Base-by-base conservation (phyloP, 2,888 invertebrate species). In the Neocrepidodera transversa region DNA sequence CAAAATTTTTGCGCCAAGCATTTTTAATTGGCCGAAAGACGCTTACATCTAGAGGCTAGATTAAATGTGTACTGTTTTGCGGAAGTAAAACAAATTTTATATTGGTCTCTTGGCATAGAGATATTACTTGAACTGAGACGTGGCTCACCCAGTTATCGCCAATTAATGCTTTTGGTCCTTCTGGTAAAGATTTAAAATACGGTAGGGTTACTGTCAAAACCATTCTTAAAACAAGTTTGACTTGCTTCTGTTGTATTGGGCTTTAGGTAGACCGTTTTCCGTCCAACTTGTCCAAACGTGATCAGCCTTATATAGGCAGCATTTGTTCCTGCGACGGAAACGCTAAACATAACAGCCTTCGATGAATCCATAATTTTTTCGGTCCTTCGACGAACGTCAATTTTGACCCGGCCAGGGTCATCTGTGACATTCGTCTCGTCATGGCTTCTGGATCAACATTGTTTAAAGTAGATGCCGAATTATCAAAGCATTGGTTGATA, bases 361-460 rank as follows among this genome's bases (percentile, higher is more conserved):
- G 56, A 62, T 32, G 58, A 50, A 36, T 36, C 14, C 36, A 36
- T 36, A 36, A 36, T 36, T 10, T 36, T 36, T 13, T 61, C 57
- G 17, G 74, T 74, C 51, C 26, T 30, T 47, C 54, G 40, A 42
- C 58, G 26, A 47, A 62, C 55, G 30, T 76, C 61, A 11, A 70
- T 61, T 56, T 67, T 72, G 51, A 65, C 62, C 30, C 62, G 63
- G 0, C 73, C 76, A 28, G 75, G 73, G 50, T 78, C 72, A 57
- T 76, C 77, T 8, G 67, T 59, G 5, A 79, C 61, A 51, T 75
- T 76, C 1, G 73, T 75, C 58, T 77, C 75, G 60, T 78, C 76
- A 71, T 66, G 23, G 63, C 65, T 47, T 53, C 28, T 16, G 67
- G 60, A 14, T 60, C 65, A 43, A 57, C 20, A 49, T 57, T 36